phyloP scores from a whole-genome alignment of 2,888 invertebrate species.

The Catocala nupta region DNA sequence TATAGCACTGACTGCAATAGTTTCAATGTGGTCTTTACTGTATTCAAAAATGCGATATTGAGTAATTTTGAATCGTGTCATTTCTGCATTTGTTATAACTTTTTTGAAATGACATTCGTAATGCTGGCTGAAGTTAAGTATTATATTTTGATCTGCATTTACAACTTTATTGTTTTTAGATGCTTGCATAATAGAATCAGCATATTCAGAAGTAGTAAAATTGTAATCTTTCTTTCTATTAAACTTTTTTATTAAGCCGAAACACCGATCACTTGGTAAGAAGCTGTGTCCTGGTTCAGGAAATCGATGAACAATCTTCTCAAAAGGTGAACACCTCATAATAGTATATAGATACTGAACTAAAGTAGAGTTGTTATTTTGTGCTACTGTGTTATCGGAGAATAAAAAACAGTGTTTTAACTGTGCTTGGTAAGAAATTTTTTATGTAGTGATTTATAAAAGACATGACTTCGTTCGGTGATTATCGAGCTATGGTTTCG shows the following conservation, averaged over 20 bases:
- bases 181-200: constrained; percentile 20
- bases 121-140: constrained; percentile 19
- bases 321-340: constrained; percentile 10
- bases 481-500: constrained; percentile 17
- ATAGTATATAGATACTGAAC: constrained; percentile 10
- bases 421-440: constrained; percentile 13
- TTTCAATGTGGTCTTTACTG: constrained; percentile 17
- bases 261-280: constrained; percentile 23
- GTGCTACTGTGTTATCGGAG: constrained; percentile 16
- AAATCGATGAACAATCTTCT: constrained; percentile 14
- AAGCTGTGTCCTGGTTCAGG: constrained; percentile 12
- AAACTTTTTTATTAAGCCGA: constrained; percentile 20
- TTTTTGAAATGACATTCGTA: constrained; percentile 17
- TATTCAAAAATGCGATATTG: constrained; percentile 18
- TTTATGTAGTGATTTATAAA: constrained; percentile 16
- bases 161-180: constrained; percentile 27
- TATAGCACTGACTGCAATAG: constrained; percentile 21
- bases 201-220: constrained; percentile 22
- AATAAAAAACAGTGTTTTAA: constrained; percentile 9
- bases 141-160: constrained; percentile 20
- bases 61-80: constrained; percentile 17
- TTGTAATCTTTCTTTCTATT: constrained; percentile 15
- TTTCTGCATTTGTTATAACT: constrained; percentile 12
- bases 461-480: constrained; percentile 17
- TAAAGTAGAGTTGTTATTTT: constrained; percentile 18